A percentile compares a stretch with the other conserved stretches of the same genome.
These are phyloP conservation scores for Anthoscopus minutus DNA, from an alignment of 2,113 vertebrate species.

Conservation along the genomic window DNA sequence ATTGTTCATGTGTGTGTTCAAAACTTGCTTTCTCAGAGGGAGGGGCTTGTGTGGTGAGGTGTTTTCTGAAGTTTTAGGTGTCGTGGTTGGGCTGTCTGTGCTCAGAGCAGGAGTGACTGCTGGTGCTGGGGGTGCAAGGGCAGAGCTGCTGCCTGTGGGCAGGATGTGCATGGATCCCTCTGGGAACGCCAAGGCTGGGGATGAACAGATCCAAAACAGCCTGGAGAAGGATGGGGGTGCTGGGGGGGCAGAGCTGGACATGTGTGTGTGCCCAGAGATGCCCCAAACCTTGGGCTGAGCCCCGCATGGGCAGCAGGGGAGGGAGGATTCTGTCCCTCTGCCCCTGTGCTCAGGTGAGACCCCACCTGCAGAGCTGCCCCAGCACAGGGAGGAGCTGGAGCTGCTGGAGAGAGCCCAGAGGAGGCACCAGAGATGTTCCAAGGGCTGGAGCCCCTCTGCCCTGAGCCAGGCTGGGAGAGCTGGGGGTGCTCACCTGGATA, in stretches of 20 bases:
- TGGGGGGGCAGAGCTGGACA: background rate
- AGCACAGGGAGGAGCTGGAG: background rate
- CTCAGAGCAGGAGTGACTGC: fast-evolving
- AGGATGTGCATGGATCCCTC: background rate
- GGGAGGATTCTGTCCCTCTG: background rate
- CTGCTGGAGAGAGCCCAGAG: background rate
- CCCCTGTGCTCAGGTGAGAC: background rate
- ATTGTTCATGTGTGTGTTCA: background rate
- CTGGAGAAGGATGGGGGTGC: background rate
- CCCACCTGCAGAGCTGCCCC: background rate
- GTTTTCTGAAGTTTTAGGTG: background rate
- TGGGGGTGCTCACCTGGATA: background rate
- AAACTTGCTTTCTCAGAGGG: background rate
- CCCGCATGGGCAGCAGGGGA: fast-evolving
- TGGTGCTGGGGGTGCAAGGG: background rate
- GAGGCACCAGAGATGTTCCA: fast-evolving
- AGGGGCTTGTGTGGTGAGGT: background rate
- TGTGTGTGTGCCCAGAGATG: background rate
- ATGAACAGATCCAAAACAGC: background rate
- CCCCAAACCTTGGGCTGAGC: background rate
- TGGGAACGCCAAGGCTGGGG: background rate
- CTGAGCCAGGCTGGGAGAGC: background rate
- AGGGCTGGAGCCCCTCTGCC: background rate
- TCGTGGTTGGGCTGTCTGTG: background rate
- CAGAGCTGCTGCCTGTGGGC: background rate